Percentiles rank a stretch among this genome's conserved stretches.
phyloP scores from a whole-genome alignment of 2,888 invertebrate species.

The Eupithecia tripunctaria region DNA sequence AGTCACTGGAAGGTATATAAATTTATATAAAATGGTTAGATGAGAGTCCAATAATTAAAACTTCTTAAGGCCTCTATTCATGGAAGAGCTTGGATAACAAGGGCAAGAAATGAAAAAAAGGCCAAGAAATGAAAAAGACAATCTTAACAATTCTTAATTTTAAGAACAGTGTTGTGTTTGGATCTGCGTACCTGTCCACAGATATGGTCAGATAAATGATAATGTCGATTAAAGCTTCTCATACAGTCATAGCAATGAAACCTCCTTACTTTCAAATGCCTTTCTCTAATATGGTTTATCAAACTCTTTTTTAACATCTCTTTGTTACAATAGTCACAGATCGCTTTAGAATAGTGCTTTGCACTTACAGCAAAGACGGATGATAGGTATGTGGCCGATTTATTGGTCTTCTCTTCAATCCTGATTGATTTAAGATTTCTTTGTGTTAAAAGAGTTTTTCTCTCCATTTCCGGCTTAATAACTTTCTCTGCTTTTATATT shows the following conservation, averaged over 20 bases:
- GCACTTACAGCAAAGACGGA: slow-evolving; percentile 56
- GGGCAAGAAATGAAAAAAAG: too few species aligned
- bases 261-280: slow-evolving; percentile 62
- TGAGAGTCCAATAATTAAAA: neutral
- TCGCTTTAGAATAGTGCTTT: slow-evolving; percentile 62
- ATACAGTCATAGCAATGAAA: slow-evolving; percentile 61
- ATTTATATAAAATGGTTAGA: neutral
- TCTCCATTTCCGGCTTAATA: slow-evolving; percentile 13
- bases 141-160: slow-evolving; percentile 2
- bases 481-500: slow-evolving; percentile 42
- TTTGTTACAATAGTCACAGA: slow-evolving; percentile 72
- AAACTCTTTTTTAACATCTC: slow-evolving; percentile 75
- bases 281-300: slow-evolving; percentile 64
- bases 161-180: slow-evolving; percentile 12
- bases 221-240: slow-evolving; percentile 58
- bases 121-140: neutral
- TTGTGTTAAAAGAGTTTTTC: neutral
- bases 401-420: slow-evolving; percentile 17
- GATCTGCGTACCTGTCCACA: slow-evolving; percentile 51
- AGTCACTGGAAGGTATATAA: neutral
- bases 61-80: neutral
- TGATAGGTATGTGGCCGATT: slow-evolving; percentile 49
- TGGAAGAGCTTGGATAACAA: too few species aligned
- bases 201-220: slow-evolving; percentile 61
- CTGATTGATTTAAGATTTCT: neutral